phyloP scores from a whole-genome alignment of 2,113 vertebrate genomes.

The Polypterus senegalus region DNA sequence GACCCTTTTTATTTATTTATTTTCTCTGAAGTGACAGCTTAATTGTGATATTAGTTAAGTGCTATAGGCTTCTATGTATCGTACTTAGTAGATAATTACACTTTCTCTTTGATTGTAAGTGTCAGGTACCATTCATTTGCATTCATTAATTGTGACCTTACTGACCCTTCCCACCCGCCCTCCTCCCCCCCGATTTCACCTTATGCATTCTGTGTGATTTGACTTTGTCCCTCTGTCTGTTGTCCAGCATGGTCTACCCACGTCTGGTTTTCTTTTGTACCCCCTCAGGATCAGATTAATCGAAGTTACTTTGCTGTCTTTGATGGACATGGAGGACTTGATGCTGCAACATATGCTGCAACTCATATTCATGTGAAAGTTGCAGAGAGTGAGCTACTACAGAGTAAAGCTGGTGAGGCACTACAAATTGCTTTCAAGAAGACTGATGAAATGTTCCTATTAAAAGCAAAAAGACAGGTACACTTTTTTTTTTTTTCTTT shows the following conservation, averaged over 20 bases:
- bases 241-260: no score
- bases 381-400: constrained; percentile 50
- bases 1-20: no score
- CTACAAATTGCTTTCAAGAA: constrained; percentile 62
- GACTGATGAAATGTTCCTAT: constrained; percentile 77
- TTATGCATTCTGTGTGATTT: no score
- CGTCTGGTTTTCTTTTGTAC: neutral
- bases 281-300: constrained; percentile 50
- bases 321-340: constrained; percentile 83
- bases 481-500: no score
- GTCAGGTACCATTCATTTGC: neutral
- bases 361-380: constrained; percentile 67
- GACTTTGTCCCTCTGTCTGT: no score
- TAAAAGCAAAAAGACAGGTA: constrained; percentile 80
- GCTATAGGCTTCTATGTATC: no score
- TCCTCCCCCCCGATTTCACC: no score
- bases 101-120: no score
- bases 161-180: no score
- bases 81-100: no score
- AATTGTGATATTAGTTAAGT: no score
- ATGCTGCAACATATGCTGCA: constrained; percentile 71
- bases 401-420: constrained; percentile 47
- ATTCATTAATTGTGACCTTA: neutral
- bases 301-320: constrained; percentile 81
- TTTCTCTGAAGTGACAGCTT: no score